Base-by-base conservation (phyloP, 2,113 vertebrate species). In the Elanus axillaris region DNA sequence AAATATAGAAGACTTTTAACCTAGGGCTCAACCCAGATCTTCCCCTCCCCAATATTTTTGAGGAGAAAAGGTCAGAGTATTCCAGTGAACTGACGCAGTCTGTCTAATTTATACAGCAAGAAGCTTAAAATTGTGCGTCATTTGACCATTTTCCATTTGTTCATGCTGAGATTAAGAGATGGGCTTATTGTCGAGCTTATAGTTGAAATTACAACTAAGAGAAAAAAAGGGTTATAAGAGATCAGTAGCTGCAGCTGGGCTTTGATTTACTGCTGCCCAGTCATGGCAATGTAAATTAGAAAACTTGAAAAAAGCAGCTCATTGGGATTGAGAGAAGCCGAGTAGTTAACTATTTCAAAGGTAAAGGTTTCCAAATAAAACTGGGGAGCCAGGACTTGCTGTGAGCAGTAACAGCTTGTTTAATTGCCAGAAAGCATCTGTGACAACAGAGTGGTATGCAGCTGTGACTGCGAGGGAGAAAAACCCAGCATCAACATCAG, bases 11-110 rank as follows among this genome's bases (percentile, higher is more conserved):
- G 59, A 71, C 89, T 96, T 86, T 94, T 88, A 87, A 94, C 82
- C 90, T 12, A 84, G 67, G 91, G 87, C 96, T 87, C 88, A 69
- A 85, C 81, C 95, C 90, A 96, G 90, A 85, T 26, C 82, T 95
- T 74, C 60, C 67, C 89, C 55, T 45, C 22, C 56, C 55, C 64
- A 88, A 56, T 88, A 95, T 72, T 97, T 98, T 97, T 97, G 94
- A 98, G 96, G 96, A 94, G 97, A 93, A 97, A 98, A 98, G 97
- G 96, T 98, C 97, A 98, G 91, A 96, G 89, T 96, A 98, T 98
- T 97, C 96, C 97, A 96, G 94, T 96, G 95, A 97, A 86, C 97
- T 97, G 98, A 98, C 95, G 93, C 69, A 97, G 94, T 97, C 69
- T 1, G 83, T 96, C 96, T 98, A 93, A 98, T 98, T 98, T 98